Conservation (phyloP, 1,140 invertebrate genomes). For the Drosophila serrata region DNA sequence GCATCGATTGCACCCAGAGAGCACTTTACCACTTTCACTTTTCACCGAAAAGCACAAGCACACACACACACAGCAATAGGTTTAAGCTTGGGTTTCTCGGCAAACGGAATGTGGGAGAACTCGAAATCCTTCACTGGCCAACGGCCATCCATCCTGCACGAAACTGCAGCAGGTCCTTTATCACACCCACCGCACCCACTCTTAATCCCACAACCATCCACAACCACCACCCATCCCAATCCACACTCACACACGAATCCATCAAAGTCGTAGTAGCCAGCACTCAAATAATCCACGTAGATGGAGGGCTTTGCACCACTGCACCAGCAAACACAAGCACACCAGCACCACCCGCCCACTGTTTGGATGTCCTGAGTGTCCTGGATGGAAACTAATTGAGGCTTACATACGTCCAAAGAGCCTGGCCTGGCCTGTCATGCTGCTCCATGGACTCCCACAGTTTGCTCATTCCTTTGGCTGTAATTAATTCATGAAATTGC, state of each 20-base stretch:
- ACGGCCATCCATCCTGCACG: constrained; percentile 7
- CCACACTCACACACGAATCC: constrained; percentile 34
- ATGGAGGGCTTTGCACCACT: constrained; percentile 48
- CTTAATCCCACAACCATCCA: constrained; percentile 1
- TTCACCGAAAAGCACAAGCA: constrained; percentile 22
- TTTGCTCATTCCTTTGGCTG: constrained; percentile 22
- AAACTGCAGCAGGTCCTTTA: constrained; percentile 17
- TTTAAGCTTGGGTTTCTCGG: constrained; percentile 34
- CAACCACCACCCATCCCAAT: not conserved
- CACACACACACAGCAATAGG: not conserved
- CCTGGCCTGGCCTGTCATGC: constrained; percentile 4
- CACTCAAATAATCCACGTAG: constrained; percentile 42
- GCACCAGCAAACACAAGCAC: constrained; percentile 18
- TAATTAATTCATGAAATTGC: constrained; percentile 37
- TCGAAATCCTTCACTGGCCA: constrained; percentile 31
- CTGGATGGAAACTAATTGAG: constrained; percentile 51
- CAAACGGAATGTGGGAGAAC: constrained; percentile 24
- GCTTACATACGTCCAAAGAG: constrained; percentile 29
- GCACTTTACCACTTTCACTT: constrained; percentile 19
- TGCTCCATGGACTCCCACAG: constrained; percentile 3
- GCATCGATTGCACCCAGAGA: constrained; percentile 54
- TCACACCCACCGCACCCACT: not conserved
- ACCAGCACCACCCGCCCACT: constrained; percentile 4
- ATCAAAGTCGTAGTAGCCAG: constrained; percentile 37
- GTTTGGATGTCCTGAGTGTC: constrained; percentile 11